These are phyloP conservation scores for Phoebastria nigripes DNA, from an alignment of 2,797 vertebrate genomes.

Conservation along the genomic window DNA sequence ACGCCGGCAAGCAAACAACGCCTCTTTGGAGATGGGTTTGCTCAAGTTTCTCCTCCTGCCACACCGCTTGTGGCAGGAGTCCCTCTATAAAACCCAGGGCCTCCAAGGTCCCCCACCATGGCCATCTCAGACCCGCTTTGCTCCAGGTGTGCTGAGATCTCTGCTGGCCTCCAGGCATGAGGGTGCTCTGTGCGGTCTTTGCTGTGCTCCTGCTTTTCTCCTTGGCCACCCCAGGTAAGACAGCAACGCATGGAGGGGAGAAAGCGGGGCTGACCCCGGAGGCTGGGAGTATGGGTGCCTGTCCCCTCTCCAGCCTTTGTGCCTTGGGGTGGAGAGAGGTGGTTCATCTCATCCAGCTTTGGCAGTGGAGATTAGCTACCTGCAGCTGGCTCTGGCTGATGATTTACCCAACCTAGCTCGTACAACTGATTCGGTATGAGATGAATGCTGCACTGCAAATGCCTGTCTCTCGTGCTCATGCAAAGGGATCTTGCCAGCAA, in stretches of 20 bases:
- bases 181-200: not conserved
- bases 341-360: not conserved
- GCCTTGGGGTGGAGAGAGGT: not conserved
- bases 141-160: not conserved
- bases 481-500: not conserved
- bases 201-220: slow-evolving; percentile 37
- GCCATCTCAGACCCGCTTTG: not conserved
- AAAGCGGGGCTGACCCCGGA: accelerated
- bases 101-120: not conserved
- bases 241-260: accelerated
- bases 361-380: not conserved
- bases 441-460: accelerated
- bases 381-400: not conserved
- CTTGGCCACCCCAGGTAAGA: slow-evolving; percentile 31
- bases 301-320: not conserved
- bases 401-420: not conserved
- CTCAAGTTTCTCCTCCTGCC: not conserved
- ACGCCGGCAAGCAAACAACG: not conserved
- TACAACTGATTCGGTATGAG: accelerated
- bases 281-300: accelerated
- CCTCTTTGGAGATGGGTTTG: not conserved
- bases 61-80: accelerated
- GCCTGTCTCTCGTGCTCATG: accelerated
- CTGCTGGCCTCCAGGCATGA: not conserved
- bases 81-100: slow-evolving; percentile 25